Conservation (phyloP, 2,113 vertebrate genomes). For the Oncorhynchus gorbuscha region DNA sequence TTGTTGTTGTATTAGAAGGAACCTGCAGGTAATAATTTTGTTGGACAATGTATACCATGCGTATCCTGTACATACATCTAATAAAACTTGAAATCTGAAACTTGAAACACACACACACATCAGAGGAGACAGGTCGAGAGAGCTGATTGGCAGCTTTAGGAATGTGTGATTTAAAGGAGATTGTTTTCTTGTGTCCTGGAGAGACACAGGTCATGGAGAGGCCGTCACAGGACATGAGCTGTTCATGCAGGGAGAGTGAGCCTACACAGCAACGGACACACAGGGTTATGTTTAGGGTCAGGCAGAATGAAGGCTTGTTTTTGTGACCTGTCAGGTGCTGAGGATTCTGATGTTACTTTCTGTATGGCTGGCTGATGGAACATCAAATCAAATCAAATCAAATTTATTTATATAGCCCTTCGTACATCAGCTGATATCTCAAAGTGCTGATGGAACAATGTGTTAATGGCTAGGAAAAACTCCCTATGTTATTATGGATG, state of each 20-base stretch:
- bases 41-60: too few species aligned
- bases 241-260: too few species aligned
- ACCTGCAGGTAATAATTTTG: too few species aligned
- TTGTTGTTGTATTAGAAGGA: too few species aligned
- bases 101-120: too few species aligned
- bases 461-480: neutral
- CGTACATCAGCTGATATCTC: too few species aligned
- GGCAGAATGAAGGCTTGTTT: too few species aligned
- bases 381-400: too few species aligned
- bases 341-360: neutral
- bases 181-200: conserved; percentile 11
- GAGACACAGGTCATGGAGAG: neutral
- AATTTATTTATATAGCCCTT: too few species aligned
- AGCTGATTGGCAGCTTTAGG: neutral
- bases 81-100: too few species aligned
- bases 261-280: neutral
- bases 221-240: neutral
- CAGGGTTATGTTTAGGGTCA: conserved; percentile 12
- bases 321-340: neutral
- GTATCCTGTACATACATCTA: too few species aligned
- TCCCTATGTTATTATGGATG: neutral
- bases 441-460: too few species aligned
- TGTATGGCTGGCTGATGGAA: neutral
- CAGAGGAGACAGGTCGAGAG: neutral
- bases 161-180: conserved; percentile 4